Percentiles rank a stretch among this genome's conserved stretches.
phyloP scores from a whole-genome alignment of 2,888 invertebrate genomes.

The Timandra comae region DNA sequence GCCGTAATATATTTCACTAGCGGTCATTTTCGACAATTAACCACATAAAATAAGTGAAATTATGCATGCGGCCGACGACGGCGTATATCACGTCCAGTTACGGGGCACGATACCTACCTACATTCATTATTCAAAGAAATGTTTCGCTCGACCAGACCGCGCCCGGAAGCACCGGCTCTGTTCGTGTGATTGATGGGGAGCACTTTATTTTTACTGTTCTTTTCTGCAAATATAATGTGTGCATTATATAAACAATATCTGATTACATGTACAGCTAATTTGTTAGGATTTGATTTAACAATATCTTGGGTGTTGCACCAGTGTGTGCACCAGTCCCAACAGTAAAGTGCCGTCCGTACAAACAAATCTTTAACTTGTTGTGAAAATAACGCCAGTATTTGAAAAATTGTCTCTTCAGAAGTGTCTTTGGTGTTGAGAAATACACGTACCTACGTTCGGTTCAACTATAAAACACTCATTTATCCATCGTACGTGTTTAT shows the following conservation, averaged over 20 bases:
- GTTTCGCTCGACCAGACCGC: conserved; percentile 69
- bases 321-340: no score
- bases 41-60: conserved; percentile 77
- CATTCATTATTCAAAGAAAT: conserved; percentile 77
- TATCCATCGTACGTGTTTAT: background rate
- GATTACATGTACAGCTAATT: no score
- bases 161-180: conserved; percentile 68
- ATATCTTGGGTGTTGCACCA: no score
- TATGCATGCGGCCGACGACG: conserved; percentile 76
- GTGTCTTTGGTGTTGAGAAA: no score
- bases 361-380: no score
- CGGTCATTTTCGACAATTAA: conserved; percentile 78
- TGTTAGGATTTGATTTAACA: no score
- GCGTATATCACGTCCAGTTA: conserved; percentile 77
- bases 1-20: conserved; percentile 71
- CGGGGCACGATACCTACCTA: conserved; percentile 71
- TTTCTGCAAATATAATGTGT: conserved; percentile 44
- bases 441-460: no score
- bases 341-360: no score
- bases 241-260: conserved; percentile 31
- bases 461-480: no score
- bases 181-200: conserved; percentile 72
- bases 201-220: conserved; percentile 64
- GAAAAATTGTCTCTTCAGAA: no score
- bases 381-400: no score